A percentile compares a stretch with the other conserved stretches of the same genome.
phyloP scores from a whole-genome alignment of 2,797 vertebrate genomes.

The Megaceryle alcyon region DNA sequence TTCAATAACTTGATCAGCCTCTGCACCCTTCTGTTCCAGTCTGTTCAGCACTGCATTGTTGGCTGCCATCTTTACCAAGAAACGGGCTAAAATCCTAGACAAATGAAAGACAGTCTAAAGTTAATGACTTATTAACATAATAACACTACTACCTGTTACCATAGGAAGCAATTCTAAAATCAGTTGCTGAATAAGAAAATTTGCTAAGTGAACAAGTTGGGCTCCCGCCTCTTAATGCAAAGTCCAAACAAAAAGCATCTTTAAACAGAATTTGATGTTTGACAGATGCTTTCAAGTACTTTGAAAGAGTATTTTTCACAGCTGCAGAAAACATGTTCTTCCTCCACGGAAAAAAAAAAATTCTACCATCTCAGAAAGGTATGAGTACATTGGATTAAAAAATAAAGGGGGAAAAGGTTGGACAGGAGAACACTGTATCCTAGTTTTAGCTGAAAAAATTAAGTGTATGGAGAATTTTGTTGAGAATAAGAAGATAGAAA shows the following conservation, averaged over 20 bases:
- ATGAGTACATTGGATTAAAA: not conserved
- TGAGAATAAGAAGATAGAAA: not conserved
- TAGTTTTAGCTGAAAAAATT: not conserved
- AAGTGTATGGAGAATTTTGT: not conserved
- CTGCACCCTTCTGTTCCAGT: constrained; percentile 93
- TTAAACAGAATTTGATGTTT: not conserved
- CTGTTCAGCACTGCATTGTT: constrained; percentile 87
- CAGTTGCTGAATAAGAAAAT: not conserved
- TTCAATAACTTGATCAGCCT: constrained; percentile 95
- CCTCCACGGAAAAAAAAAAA: not conserved
- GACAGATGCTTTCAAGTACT: constrained; percentile 2
- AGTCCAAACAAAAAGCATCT: not conserved
- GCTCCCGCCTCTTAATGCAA: not conserved
- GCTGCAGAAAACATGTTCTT: constrained; percentile 33
- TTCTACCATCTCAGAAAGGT: not conserved
- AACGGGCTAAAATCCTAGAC: constrained; percentile 85
- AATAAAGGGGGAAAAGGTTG: not conserved
- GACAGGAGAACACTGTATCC: not conserved
- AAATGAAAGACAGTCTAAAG: constrained; percentile 12
- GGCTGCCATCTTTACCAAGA: constrained; percentile 89
- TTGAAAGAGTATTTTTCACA: not conserved
- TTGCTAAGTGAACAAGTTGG: not conserved
- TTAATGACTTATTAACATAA: not conserved
- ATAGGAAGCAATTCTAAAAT: not conserved
- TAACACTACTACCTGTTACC: not conserved